Base-by-base conservation (phyloP, 2,113 vertebrate species). In the Rhea americana region DNA sequence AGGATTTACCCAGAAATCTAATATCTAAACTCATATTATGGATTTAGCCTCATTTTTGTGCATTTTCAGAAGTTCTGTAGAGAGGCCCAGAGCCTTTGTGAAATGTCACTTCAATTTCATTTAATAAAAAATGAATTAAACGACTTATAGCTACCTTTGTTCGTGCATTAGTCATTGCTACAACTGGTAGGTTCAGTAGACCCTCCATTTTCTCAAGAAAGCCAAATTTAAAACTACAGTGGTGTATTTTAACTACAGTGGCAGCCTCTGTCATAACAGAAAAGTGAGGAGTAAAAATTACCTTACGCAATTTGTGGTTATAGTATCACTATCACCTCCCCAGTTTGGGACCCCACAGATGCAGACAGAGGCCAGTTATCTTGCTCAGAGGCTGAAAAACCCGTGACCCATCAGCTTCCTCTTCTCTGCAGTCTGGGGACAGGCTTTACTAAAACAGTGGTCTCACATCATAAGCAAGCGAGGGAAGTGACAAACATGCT, bases 361-460 rank as follows among this genome's bases (percentile, higher is more conserved):
- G n/a, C n/a, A 55, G 20, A 2, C 0, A 1, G 22, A 18, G 4
- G 73, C 30, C 0, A 2, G 7, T 9, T 74, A 18, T 59, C 26
- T 72, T 10, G 0, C 21, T 45, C 56, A 65, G 82, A 63, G 43
- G 32, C 63, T 82, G 53, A 79, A 87, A 72, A 30, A 13, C 35
- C 19, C 15, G 11, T 56, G 58, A 90, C 19, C 9, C 45, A 28
- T 10, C 28, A 65, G 21, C 28, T 85, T 85, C 51, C 51, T 79
- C 79, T 71, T 75, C n/a, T 85, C 53, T 51, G 35, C 7, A 25
- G 9, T 5, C 47, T 28, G 82, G 59, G 47, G 66, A n/a, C 19
- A 35, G 41, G 39, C 5, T 28, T 78, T 26, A 30, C 15, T 25
- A 5, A 26, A 71, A 58, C 26, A 65, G 35, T 6, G 3, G 25